Evolutionary conservation across 2,797 vertebrate species (phyloP).

Genomic region (Poecilia wingei): DNA sequence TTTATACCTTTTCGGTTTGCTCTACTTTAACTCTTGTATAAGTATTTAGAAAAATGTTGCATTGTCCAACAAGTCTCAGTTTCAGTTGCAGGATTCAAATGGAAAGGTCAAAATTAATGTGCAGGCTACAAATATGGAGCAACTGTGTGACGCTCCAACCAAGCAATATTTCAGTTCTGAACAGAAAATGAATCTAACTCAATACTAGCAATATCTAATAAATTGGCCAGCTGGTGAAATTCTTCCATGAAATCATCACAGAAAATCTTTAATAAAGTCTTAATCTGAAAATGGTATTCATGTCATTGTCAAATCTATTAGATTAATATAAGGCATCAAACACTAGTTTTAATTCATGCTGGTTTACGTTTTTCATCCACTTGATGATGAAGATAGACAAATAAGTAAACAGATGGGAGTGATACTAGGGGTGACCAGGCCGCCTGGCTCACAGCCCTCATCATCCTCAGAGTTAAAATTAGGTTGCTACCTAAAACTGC

Average conservation of each 20-base stretch:
- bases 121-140: neutral
- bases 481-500: constrained; percentile 70
- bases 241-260: neutral
- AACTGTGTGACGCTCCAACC: neutral
- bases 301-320: neutral
- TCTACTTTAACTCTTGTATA: neutral
- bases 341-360: neutral
- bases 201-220: neutral
- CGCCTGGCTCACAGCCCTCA: constrained; percentile 59
- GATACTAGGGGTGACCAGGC: constrained; percentile 39
- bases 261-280: neutral
- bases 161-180: neutral
- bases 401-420: constrained; percentile 25
- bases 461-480: constrained; percentile 61
- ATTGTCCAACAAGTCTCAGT: neutral
- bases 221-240: neutral
- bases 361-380: constrained; percentile 2
- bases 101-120: neutral
- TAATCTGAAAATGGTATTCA: neutral
- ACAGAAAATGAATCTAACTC: neutral
- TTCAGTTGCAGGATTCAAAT: neutral
- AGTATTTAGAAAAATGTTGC: neutral
- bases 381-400: constrained; percentile 9
- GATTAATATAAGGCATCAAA: neutral
- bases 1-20: neutral